Base-by-base conservation (phyloP, 2,888 invertebrate species). In the Eugnorisma glareosa region DNA sequence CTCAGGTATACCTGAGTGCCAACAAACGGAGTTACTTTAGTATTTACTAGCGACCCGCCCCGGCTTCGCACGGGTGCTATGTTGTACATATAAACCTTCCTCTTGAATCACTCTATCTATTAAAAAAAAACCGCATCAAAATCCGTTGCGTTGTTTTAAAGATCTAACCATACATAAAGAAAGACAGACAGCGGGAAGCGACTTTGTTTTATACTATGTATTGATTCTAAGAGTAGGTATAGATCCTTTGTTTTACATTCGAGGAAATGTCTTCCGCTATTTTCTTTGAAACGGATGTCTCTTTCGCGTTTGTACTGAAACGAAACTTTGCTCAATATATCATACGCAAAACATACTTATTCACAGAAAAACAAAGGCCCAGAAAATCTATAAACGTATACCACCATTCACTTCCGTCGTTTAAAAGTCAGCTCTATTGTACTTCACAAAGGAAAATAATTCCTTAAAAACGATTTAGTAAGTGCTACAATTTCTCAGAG, bases 401-500 rank as follows among this genome's bases (percentile, higher is more conserved):
- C 31, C 57, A 75, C 45, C 48, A 40, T 35, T 86, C 28, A 72
- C 67, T 64, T 48, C 51, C 67, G 43, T 31, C 59, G 54, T 31
- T 77, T 43, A 81, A 64, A 64, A 45, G 67, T 51, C 28, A 63
- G 43, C 15, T 72, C 67, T 73, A 37, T 70, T 51, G 61, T 68
- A 79, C 67, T 79, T 61, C 31, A 77, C 77, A 70, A 81, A 85
- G 73, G 79, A 68, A 68, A 80, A 75, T 80, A 74, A 83, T 79
- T 77, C 61, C 43, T 71, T 75, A 83, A 84, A 83, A 82, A 79
- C 76, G 79, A 81, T 86, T 79, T 75, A 77, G 78, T 78, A 72
- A 82, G 83, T 83, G 80, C 75, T 67, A 83, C 76, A 79, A 85
- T 86, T 86, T 88, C 78, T 45, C 80, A 76, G 79, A 28, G 78